Base-by-base conservation (phyloP, 92 coral and sea anemone genomes). In the Paramuricea clavata region DNA sequence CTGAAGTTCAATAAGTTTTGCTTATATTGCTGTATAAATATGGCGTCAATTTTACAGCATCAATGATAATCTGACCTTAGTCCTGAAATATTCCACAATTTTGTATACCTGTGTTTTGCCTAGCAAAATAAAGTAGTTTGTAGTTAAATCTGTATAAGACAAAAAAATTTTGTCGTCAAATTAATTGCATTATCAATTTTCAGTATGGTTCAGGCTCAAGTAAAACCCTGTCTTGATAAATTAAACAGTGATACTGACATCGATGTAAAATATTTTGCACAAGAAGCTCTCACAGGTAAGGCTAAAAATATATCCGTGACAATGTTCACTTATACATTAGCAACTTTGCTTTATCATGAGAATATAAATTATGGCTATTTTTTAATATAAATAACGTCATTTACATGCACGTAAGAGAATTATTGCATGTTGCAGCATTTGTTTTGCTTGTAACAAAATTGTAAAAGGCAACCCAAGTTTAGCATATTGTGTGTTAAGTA, bases 201-300 rank as follows among this genome's bases (percentile, higher is more conserved):
- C 93, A 96, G 99, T 69, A 94, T 95, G 64, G 93, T 96, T 86
- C 92, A 93, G 77, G 82, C 92, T 13, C 99, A 94, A 88, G 92
- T 96, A 56, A 96, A 94, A 76, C 99, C 99, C 6, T 94, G 93
- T 60, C 92, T 96, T 56, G 99, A 96, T 82, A 96, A 96, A 88
- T 88, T 96, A 59, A 94, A 96, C 78, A 93, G 94, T 22, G 99
- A 96, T 59, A 33, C 90, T 43, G 99, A 96, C 86, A 90, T 93
- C 7, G 99, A 96, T 87, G 99, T 96, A 78, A 96, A 94, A 84
- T 96, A 94, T 86, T 96, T 86, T 84, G 99, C 99, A 22, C 99
- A 96, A 82, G 99, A 96, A 86, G 99, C 99, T 26, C 85, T 96
- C 50, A 96, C 99, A 91, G 99, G 99, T 96, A 65, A 3, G 5